Evolutionary conservation across 2,113 vertebrate species (phyloP), one percentile per base, ranked within the genome.

Genomic region (Psilopsiagon aymara): DNA sequence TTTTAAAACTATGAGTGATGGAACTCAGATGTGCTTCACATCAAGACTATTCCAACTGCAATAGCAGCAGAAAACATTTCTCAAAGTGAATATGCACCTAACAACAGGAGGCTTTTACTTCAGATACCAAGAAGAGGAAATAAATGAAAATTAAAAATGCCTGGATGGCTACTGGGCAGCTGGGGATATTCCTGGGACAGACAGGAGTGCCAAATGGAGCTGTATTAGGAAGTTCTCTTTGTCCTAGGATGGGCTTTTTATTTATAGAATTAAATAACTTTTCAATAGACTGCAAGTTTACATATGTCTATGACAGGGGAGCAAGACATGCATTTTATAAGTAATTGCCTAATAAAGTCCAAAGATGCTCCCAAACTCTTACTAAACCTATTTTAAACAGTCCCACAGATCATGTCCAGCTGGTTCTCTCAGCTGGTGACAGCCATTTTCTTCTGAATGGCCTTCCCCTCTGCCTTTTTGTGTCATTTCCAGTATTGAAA

Each of bases 101-200:
- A 84, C 86, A 80, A 77, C 39, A 64, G 47, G 17, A 95, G 71
- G 55, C n/a, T 84, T 90, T 57, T 67, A 67, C 43, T 90, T 90
- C 59, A 64, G 52, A 60, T 68, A 81, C 11, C 31, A 84, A 95
- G 89, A 84, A 94, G 82, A 1, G 7, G 94, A 94, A 94, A 95
- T 70, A 81, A 86, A 84, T 63, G 33, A 64, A 93, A 92, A 96
- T 84, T 80, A 90, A 69, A 62, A 96, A 78, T 44, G 64, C 78
- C 37, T 85, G 63, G 70, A 80, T 67, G 62, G 59, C 41, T 95
- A 66, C 13, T 77, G 75, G 82, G 88, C 91, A 94, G 89, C 92
- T 96, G 90, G 51, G 53, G n/a, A 97, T 84, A 96, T 95, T 94
- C 73, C 87, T 73, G 43, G 71, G 66, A 59, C 76, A 94, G 73